Evolutionary conservation across 2,888 invertebrate species (phyloP), one percentile per base, ranked within the genome.

Genomic region (Xestia sexstrigata): DNA sequence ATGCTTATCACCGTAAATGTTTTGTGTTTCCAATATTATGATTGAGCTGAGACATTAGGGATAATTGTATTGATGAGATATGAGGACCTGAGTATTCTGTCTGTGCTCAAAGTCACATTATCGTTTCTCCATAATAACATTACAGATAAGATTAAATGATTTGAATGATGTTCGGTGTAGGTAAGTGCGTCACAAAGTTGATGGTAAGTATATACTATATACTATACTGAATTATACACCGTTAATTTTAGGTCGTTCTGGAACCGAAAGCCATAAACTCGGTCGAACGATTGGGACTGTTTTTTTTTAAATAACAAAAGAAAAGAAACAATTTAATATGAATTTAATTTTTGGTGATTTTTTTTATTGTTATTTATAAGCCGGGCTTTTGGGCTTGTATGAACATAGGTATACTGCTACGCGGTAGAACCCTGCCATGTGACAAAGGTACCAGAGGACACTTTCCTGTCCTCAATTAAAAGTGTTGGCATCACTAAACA

Each of bases 401-500:
- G 39, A 52, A 70, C 30, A 6, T 55, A 15, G 47, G 20, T 17
- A 52, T 23, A 63, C 26, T 26, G 17, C 63, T n/a, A 70, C 55
- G 30, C 60, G 86, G 75, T 63, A 76, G 68, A 80, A 73, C 72
- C 60, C 70, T 73, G 72, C 72, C 60, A 68, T 73, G 72, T 63
- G 15, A 66, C 42, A 39, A 11, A 49, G 23, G 20, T 52, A 66
- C 26, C 5, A 79, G 65, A 82, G 69, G 70, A 83, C 81, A 74
- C 45, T 69, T 67, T 78, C 65, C 39, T 67, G 77, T 78, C 82
- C 78, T 83, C 65, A 81, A 88, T 88, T 86, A 74, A 84, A 84
- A 39, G 66, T 74, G 52, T 88, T 89, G 87, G 87, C 88, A 85
- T 80, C 72, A 83, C n/a, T 30, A 82, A 72, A 77, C 58, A 67